Evolutionary conservation across 2,113 vertebrate species (phyloP), one percentile per base, ranked within the genome.

Genomic region (Lepus americanus): DNA sequence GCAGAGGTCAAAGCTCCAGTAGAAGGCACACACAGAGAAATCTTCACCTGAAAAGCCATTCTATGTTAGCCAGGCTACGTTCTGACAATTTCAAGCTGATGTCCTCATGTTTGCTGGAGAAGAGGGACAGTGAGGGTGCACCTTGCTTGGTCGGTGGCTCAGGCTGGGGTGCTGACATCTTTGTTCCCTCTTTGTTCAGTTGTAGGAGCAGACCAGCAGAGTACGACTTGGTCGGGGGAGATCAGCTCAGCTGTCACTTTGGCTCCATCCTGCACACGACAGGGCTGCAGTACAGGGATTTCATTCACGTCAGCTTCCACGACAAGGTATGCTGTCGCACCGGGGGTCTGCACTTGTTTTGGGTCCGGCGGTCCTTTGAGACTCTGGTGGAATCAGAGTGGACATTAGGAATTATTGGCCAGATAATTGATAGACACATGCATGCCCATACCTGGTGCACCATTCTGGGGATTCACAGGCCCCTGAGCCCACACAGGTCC

Each of bases 231-330:
- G 98, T 99, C 0, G 99, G 99, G 16, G 98, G 99, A 2, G 99
- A 99, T 88, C 97, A 97, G 94, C 97, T 99, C 0, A 98, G 98
- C 97, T 99, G 99, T 81, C 98, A 99, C 85, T 99, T 99, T 77
- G 98, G 98, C 55, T 99, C 99, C 97, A 99, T 99, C 97, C 98
- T 99, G 78, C 98, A 98, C 31, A 99, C 98, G 39, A 99, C 99
- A 0, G 99, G 99, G 51, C 98, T 99, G 36, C 99, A 99, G 97
- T 99, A 99, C 97, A 97, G 99, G 97, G 99, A 99, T 96, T 99
- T 99, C 97, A 99, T 99, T 97, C 97, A 99, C 83, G 98, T 99
- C 96, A 99, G 99, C 98, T 99, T 99, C 84, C 99, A 99, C 78
- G 99, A 99, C 98, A 99, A 99, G 99, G 99, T 99, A 95, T 4